Conservation (phyloP, 2,797 vertebrate genomes). For the Sparidentex hasta region DNA sequence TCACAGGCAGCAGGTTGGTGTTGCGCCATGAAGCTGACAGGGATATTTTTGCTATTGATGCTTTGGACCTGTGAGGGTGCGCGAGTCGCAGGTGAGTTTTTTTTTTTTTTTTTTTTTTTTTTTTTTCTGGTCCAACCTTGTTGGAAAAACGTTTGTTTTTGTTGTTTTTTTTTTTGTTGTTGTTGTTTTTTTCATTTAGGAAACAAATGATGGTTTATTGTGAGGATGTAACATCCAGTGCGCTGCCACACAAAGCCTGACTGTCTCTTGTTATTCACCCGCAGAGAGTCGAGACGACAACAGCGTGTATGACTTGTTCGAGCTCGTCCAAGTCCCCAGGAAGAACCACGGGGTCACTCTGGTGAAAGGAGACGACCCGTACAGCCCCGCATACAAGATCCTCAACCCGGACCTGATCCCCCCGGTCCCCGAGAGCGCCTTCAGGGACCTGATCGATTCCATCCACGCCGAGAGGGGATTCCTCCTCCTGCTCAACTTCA, state of each 20-base stretch:
- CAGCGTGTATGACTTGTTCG: slow-evolving; percentile 91
- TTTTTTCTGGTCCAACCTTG: slow-evolving; percentile 21
- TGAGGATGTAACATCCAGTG: not conserved
- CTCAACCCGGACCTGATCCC: slow-evolving; percentile 95
- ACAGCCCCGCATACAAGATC: slow-evolving; percentile 92
- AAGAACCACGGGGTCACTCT: slow-evolving; percentile 92
- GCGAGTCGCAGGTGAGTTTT: slow-evolving; percentile 91
- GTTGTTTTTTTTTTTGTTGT: too few relatives aligned
- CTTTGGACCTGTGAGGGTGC: slow-evolving; percentile 83
- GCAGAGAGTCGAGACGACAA: slow-evolving; percentile 89
- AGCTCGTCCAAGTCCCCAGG: slow-evolving; percentile 91
- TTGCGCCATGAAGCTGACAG: slow-evolving; percentile 87
- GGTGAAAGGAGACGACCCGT: slow-evolving; percentile 93
- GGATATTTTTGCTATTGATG: slow-evolving; percentile 88
- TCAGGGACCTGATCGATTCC: slow-evolving; percentile 88
- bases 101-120: slow-evolving; percentile 74
- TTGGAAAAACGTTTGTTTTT: not conserved
- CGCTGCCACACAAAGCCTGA: slow-evolving; percentile 50
- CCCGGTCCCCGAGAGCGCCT: slow-evolving; percentile 86
- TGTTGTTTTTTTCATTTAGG: not conserved
- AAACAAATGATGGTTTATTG: not conserved
- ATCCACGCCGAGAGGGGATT: slow-evolving; percentile 92
- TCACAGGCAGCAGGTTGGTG: slow-evolving; percentile 62
- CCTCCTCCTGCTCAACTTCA: slow-evolving; percentile 92
- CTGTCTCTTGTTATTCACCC: slow-evolving; percentile 40